These are phyloP conservation scores for Deilephila porcellus DNA, from an alignment of 2,888 invertebrate species.

Conservation along the genomic window DNA sequence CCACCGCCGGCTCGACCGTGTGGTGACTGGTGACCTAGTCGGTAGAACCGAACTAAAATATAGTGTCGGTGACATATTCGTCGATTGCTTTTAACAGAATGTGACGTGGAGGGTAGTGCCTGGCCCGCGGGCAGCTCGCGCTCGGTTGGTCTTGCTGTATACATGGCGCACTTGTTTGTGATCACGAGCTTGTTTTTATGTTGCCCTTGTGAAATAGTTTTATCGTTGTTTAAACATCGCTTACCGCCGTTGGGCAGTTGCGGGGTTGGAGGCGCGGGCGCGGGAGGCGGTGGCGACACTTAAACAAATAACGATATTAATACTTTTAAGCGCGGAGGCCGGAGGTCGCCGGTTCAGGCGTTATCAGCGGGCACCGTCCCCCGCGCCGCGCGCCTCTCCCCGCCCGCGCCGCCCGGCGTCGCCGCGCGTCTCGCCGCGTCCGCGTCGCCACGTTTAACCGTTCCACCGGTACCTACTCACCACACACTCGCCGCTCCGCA, in stretches of 20 bases:
- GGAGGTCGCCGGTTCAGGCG: conserved; percentile 64
- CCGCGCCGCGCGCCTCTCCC: conserved; percentile 35
- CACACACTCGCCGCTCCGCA: neutral
- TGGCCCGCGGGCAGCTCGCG: neutral
- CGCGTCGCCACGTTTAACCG: conserved; percentile 14
- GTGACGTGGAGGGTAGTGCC: neutral
- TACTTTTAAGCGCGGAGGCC: conserved; percentile 65
- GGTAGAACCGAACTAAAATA: too few relatives aligned
- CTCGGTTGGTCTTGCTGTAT: neutral
- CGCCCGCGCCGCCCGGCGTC: conserved; percentile 24
- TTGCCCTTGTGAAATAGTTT: conserved; percentile 28
- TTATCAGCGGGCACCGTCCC: conserved; percentile 54
- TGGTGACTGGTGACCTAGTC: too few relatives aligned
- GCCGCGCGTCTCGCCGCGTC: conserved; percentile 14
- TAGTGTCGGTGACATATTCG: too few relatives aligned
- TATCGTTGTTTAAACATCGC: conserved; percentile 25
- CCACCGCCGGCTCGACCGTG: too few relatives aligned
- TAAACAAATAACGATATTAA: conserved; percentile 65
- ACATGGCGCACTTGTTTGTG: conserved; percentile 14
- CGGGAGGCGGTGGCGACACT: conserved; percentile 44
- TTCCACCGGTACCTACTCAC: neutral
- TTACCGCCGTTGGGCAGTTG: conserved; percentile 21
- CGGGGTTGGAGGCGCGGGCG: conserved; percentile 29
- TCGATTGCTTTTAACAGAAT: too few relatives aligned
- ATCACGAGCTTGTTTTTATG: conserved; percentile 18